Evolutionary conservation across 2,113 vertebrate species (phyloP), one percentile per base, ranked within the genome.

Genomic region (Equus quagga): DNA sequence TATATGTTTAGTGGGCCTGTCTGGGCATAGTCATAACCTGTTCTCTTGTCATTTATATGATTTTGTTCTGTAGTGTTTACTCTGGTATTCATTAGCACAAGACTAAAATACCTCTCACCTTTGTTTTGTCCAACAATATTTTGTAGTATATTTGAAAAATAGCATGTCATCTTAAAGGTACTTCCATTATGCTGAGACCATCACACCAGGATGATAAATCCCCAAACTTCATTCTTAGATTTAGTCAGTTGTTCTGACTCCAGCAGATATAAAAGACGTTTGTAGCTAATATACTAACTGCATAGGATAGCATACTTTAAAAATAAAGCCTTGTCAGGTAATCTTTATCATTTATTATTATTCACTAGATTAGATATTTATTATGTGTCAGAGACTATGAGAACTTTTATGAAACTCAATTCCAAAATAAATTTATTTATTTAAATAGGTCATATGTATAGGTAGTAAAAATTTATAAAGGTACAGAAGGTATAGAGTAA

Each of bases 1-100:
- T 91, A 44, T 83, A 51, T 93, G 65, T 96, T 88, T 46, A 94
- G 76, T 54, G 87, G 91, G 96, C 91, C 69, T 97, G 75, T 96
- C 11, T 76, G 80, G 95, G 94, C 97, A 78, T 33, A 92, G 96
- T 98, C 93, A 76, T 79, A 85, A 98, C 90, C 96, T 98, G 89
- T 97, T 93, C 83, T 97, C 18, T 90, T 87, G 95, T 97, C 70
- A 89, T 98, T 98, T 98, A 94, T 97, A 82, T 72, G 95, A 89
- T 75, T 86, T 97, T 97, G 90, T 96, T 80, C 89, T 97, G 62
- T 93, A 93, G 33, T 97, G 31, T 97, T 98, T 97, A 93, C 46
- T 97, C 70, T 98, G 81, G 62, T 97, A 78, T 96, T 97, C 0
- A 0, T 97, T 97, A 97, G 83, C 91, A 97, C 75, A 89, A 96